phyloP scores from a whole-genome alignment of 2,888 invertebrate genomes.

The Mythimna loreyi region DNA sequence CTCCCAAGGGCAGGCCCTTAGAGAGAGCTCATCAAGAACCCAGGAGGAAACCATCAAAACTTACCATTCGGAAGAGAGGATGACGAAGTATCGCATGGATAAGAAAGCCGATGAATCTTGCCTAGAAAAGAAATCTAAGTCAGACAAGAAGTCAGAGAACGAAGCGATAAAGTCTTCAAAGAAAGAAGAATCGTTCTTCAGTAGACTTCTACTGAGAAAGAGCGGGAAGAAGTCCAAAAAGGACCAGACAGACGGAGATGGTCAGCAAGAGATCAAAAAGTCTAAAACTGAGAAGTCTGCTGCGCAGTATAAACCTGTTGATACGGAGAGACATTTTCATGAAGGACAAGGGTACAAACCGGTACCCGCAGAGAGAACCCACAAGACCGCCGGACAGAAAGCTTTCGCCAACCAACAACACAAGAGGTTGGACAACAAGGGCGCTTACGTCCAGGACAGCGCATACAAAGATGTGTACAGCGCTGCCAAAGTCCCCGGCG shows the following conservation, averaged over 20 bases:
- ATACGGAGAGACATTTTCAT: slow-evolving; percentile 76
- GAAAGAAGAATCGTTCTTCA: slow-evolving; percentile 92
- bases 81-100: slow-evolving; percentile 80
- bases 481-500: slow-evolving; percentile 84
- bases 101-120: slow-evolving; percentile 87
- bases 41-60: slow-evolving; percentile 70
- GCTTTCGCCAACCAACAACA: slow-evolving; percentile 89
- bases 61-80: slow-evolving; percentile 81
- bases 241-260: slow-evolving; percentile 85
- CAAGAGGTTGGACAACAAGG: slow-evolving; percentile 88
- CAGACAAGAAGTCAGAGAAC: slow-evolving; percentile 87
- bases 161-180: slow-evolving; percentile 88
- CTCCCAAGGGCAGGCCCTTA: slow-evolving; percentile 84
- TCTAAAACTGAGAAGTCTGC: slow-evolving; percentile 81
- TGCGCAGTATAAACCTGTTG: slow-evolving; percentile 82
- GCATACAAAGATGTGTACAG: slow-evolving; percentile 88
- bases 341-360: slow-evolving; percentile 82
- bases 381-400: slow-evolving; percentile 87
- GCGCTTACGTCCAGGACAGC: slow-evolving; percentile 87
- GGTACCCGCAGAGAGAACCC: slow-evolving; percentile 84
- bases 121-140: slow-evolving; percentile 88
- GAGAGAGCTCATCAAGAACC: slow-evolving; percentile 80
- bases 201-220: slow-evolving; percentile 92
- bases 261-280: slow-evolving; percentile 83
- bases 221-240: slow-evolving; percentile 93